Evolutionary conservation across 2,797 vertebrate genomes (phyloP), one percentile per base, ranked within the genome.

Genomic region (Microctenopoma lineatum): DNA sequence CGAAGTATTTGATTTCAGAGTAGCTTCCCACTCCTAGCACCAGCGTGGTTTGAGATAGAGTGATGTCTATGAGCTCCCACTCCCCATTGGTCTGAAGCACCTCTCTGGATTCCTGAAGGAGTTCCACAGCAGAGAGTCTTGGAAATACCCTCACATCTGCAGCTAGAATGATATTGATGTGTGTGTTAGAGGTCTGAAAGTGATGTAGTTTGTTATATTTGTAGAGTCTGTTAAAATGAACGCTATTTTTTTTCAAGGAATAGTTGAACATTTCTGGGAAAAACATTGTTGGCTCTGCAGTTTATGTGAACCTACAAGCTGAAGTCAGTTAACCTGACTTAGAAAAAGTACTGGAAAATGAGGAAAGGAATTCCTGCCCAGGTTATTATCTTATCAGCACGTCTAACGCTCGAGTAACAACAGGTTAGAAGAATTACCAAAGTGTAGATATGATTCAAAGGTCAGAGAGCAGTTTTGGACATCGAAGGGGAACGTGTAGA

Each of bases 401-500:
- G 2, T 36, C 36, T 36, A 36, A 36, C 10, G 36, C 8, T 36
- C 10, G 11, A 36, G 1, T 1, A 36, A 2, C 11, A 36, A 36
- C 21, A 21, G 7, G 29, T 32, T 32, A 32, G 29, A 1, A 55
- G 11, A 0, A 86, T 90, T 47, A 95, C 92, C 84, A 59, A 62
- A 71, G 64, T 91, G 92, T 21, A 93, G 9, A 58, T 76, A 89
- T 16, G 90, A 75, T 27, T 86, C 84, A 76, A 90, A 92, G 3
- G 82, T 92, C 27, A 89, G 39, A 0, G 79, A 61, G 69, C 88
- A 95, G 76, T 88, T 93, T 65, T 93, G 92, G 48, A 92, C 38
- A 70, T 94, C 91, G 4, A 95, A 95, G 8, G 92, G 93, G 63
- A 94, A 93, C 68, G 78, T 84, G 63, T 89, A 93, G 79, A 92